Evolutionary conservation across 2,113 vertebrate species (phyloP).

Genomic region (Regulus satrapa): DNA sequence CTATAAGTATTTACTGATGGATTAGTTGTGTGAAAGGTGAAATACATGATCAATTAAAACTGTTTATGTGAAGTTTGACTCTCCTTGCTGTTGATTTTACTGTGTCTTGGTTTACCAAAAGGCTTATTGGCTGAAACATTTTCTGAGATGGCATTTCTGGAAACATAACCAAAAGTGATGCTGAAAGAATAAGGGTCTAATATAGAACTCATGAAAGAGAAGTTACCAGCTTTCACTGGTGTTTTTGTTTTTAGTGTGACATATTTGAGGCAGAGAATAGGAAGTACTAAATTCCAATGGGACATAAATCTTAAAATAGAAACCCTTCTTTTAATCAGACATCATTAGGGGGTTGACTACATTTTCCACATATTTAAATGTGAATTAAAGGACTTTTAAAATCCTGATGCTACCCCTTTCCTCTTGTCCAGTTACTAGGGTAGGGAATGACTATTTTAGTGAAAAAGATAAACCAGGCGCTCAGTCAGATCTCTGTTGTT

Average conservation of each 20-base stretch:
- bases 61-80: background rate
- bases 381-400: background rate
- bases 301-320: background rate
- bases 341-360: background rate
- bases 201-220: background rate
- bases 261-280: background rate
- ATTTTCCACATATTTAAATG: background rate
- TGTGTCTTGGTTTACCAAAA: background rate
- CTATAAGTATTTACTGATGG: background rate
- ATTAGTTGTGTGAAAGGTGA: background rate
- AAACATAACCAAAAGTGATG: background rate
- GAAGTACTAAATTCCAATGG: background rate
- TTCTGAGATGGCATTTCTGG: background rate
- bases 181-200: background rate
- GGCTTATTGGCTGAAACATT: background rate
- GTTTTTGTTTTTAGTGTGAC: background rate
- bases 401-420: background rate
- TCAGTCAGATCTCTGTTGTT: background rate
- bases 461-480: background rate
- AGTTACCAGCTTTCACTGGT: background rate
- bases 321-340: conserved; percentile 4
- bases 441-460: background rate
- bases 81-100: background rate
- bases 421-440: background rate
- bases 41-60: background rate